Evolutionary conservation across 2,888 invertebrate species (phyloP), one percentile per base, ranked within the genome.

Genomic region (Drosophila ezoana): DNA sequence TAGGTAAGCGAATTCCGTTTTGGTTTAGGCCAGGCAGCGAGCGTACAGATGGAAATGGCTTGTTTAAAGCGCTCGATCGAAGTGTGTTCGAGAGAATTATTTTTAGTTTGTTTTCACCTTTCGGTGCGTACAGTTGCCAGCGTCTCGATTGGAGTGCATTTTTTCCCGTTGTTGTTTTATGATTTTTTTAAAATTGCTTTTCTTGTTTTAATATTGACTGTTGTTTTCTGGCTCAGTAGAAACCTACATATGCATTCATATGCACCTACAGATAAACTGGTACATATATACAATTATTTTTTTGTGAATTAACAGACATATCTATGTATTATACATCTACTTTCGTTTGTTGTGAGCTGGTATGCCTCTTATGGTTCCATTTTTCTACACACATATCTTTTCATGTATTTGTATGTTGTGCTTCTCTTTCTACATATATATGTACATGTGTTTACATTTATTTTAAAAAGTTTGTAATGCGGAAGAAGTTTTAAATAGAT

Each of bases 101-200:
- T 81, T 82, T 88, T 88, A 85, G 82, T 82, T 82, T 82, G 76
- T 85, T 79, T 87, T 85, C 82, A 76, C 72, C 86, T 85, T 72
- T 84, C 69, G 88, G 76, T 85, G 82, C 71, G 85, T 79, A 72
- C 88, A 72, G 88, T 82, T 76, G 66, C 60, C 60, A 58, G 70
- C 52, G 23, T 59, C 43, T 51, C 53, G 48, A 41, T 59, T 44
- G 13, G 16, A 43, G 54, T 44, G 11, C 14, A 35, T 14, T 45
- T 44, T 45, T 38, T 41, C 44, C 10, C 11, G 18, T 51, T 44
- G 23, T 48, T 62, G 54, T 33, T 32, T 51, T 18, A n/a, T 43
- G 51, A 8, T 49, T 45, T 13, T 20, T 44, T 53, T 51, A 38
- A 16, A 9, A 16, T n/a, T n/a, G 40, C n/a, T 45, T 40, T 47